Evolutionary conservation across 2,797 vertebrate genomes (phyloP).

Genomic region (Channa striata): DNA sequence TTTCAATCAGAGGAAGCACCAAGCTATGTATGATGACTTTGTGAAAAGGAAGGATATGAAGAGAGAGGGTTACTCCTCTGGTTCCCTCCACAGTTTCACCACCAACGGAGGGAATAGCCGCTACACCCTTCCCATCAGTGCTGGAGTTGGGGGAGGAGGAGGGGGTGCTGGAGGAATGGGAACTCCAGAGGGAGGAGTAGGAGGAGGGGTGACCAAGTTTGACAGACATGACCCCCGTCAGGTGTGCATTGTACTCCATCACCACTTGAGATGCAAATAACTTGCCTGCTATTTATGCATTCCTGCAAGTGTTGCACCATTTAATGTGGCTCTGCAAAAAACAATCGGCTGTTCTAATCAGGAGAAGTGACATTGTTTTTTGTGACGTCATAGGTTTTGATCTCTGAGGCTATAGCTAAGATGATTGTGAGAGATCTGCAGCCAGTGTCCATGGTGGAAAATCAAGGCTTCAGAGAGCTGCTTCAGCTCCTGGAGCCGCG

Average conservation of each 20-base stretch:
- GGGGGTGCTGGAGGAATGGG: slow-evolving; percentile 61
- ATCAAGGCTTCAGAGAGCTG: slow-evolving; percentile 85
- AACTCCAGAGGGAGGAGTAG: slow-evolving; percentile 68
- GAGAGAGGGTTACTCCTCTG: slow-evolving; percentile 84
- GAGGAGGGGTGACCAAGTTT: slow-evolving; percentile 81
- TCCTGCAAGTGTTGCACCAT: neutral
- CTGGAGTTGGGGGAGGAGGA: slow-evolving; percentile 56
- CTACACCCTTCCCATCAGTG: slow-evolving; percentile 61
- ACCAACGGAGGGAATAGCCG: slow-evolving; percentile 74
- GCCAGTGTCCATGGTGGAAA: slow-evolving; percentile 85
- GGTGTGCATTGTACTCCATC: slow-evolving; percentile 53
- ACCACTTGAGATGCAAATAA: neutral
- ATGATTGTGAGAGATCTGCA: slow-evolving; percentile 88
- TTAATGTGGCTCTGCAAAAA: neutral
- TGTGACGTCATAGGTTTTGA: slow-evolving; percentile 74
- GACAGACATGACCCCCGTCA: slow-evolving; percentile 86
- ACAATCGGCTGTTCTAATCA: neutral
- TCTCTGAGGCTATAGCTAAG: slow-evolving; percentile 87
- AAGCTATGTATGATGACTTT: slow-evolving; percentile 89
- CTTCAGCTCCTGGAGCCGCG: slow-evolving; percentile 87
- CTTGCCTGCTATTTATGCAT: neutral
- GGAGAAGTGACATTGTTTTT: neutral
- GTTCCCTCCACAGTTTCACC: slow-evolving; percentile 75
- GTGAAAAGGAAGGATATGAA: slow-evolving; percentile 89
- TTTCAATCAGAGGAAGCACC: slow-evolving; percentile 84